Evolutionary conservation across 2,888 invertebrate species (phyloP).

Genomic region (Alentia gelatinosa): DNA sequence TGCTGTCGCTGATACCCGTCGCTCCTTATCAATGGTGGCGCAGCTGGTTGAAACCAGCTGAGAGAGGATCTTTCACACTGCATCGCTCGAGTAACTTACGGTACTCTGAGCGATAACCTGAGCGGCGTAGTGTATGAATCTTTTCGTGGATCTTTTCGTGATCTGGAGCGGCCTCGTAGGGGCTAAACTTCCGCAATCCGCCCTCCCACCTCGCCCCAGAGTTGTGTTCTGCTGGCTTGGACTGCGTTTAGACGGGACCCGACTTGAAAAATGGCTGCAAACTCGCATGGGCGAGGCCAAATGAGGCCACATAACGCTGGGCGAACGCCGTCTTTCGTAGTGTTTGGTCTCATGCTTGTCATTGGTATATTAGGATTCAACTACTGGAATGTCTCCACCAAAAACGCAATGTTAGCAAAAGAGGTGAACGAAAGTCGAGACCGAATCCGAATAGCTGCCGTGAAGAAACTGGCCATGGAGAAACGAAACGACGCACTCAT

Average conservation of each 20-base stretch:
- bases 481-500: conserved; percentile 54
- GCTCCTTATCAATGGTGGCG: no score
- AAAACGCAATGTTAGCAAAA: conserved; percentile 35
- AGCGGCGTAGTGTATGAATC: no score
- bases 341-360: conserved; percentile 55
- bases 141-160: no score
- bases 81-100: no score
- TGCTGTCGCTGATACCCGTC: no score
- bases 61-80: no score
- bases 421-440: conserved; percentile 50
- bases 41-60: no score
- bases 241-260: not conserved
- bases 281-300: conserved; percentile 53
- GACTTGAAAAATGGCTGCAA: conserved; percentile 44
- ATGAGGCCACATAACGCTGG: conserved; percentile 56
- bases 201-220: no score
- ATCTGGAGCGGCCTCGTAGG: no score
- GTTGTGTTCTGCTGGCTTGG: no score
- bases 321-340: conserved; percentile 53
- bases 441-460: conserved; percentile 7
- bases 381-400: conserved; percentile 58
- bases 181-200: no score
- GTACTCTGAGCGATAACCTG: no score
- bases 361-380: conserved; percentile 58
- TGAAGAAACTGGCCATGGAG: conserved; percentile 56